Evolutionary conservation across 1,140 invertebrate genomes (phyloP).

Genomic region (Triops cancriformis): DNA sequence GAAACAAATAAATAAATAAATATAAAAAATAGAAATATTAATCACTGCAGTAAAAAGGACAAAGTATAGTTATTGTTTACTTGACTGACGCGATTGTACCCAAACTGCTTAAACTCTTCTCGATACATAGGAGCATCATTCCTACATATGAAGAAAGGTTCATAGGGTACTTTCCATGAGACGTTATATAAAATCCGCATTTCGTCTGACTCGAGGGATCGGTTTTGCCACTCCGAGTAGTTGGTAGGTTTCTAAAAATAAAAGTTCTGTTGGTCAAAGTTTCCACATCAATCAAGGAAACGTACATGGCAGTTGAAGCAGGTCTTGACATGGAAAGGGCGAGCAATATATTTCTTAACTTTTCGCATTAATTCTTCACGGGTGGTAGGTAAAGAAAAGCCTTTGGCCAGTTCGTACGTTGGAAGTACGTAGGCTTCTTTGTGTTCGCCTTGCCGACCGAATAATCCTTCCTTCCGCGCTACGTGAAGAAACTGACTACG

Average conservation of each 20-base stretch:
- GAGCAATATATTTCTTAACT: slow-evolving; percentile 37
- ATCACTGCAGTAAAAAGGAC: too few species aligned
- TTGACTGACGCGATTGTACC: neutral
- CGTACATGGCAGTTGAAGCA: slow-evolving; percentile 49
- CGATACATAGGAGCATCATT: neutral
- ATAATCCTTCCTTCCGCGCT: slow-evolving; percentile 31
- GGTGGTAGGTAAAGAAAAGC: slow-evolving; percentile 37
- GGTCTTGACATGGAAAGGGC: slow-evolving; percentile 51
- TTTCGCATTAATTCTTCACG: slow-evolving; percentile 44
- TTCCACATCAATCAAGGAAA: neutral
- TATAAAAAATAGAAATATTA: too few species aligned
- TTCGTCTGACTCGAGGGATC: neutral
- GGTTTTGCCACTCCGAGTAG: neutral
- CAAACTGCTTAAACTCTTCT: neutral
- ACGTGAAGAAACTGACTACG: slow-evolving; percentile 40
- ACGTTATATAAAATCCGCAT: neutral
- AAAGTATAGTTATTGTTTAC: neutral
- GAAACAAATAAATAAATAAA: too few species aligned
- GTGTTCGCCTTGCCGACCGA: neutral
- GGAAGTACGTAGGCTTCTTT: slow-evolving; percentile 10
- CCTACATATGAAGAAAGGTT: neutral
- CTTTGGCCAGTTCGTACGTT: slow-evolving; percentile 44
- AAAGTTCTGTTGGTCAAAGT: too few species aligned
- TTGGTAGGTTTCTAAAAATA: neutral
- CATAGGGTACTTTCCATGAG: neutral